phyloP scores from a whole-genome alignment of 1,140 invertebrate genomes.

The Zaprionus camerounensis region DNA sequence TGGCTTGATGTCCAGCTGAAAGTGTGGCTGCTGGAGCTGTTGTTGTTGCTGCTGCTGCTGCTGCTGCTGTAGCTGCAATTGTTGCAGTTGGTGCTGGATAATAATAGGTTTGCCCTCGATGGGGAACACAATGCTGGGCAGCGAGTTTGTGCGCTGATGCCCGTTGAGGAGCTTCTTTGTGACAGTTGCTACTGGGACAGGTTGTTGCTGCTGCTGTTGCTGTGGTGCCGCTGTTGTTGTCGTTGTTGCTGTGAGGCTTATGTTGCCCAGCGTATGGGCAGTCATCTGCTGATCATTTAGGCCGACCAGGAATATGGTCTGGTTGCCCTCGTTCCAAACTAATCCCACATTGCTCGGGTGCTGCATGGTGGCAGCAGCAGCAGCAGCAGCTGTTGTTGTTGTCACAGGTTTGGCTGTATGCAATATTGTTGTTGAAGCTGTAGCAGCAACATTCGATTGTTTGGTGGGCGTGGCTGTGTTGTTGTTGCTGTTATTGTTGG shows the following conservation, averaged over 20 bases:
- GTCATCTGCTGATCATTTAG: conserved; percentile 83
- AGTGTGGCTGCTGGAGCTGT: conserved; percentile 42
- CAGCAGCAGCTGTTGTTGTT: conserved; percentile 40
- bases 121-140: conserved; percentile 81
- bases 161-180: conserved; percentile 78
- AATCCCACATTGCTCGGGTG: conserved; percentile 75
- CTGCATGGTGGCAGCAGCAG: conserved; percentile 26
- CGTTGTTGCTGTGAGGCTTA: conserved; percentile 72
- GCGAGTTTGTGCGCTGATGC: conserved; percentile 77
- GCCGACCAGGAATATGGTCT: conserved; percentile 81
- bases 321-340: conserved; percentile 83
- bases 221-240: conserved; percentile 41
- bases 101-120: conserved; percentile 76
- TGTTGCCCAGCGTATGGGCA: conserved; percentile 77
- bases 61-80: conserved; percentile 62
- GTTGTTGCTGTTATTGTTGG: conserved; percentile 33
- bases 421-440: conserved; percentile 44
- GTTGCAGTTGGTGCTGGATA: conserved; percentile 70
- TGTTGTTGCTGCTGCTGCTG: conserved; percentile 54
- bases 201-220: conserved; percentile 23
- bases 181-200: neutral
- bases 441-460: conserved; percentile 39
- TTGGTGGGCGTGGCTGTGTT: conserved; percentile 59
- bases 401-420: conserved; percentile 43
- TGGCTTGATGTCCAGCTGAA: conserved; percentile 84